Evolutionary conservation across 1,140 invertebrate genomes (phyloP).

Genomic region (Paralvinella palmiformis): DNA sequence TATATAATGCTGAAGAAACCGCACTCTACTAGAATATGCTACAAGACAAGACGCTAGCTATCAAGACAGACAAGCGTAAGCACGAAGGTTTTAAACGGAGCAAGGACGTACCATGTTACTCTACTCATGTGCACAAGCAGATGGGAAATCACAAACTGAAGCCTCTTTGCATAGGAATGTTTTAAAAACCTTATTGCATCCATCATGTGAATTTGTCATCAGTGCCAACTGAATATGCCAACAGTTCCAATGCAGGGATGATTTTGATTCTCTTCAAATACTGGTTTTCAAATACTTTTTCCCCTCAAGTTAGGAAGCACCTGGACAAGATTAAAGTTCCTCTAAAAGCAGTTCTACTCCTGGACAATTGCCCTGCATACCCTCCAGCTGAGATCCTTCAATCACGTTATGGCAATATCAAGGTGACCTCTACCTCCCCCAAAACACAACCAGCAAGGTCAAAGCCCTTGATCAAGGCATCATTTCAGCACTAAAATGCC

Average conservation of each 20-base stretch:
- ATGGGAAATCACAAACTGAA: slow-evolving; percentile 18
- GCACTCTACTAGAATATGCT: slow-evolving; percentile 17
- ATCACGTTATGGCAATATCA: neutral
- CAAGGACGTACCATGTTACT: slow-evolving; percentile 12
- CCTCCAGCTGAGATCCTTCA: neutral
- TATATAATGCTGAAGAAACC: slow-evolving; percentile 24
- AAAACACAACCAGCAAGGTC: neutral
- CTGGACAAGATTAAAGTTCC: neutral
- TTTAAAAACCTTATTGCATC: slow-evolving; percentile 19
- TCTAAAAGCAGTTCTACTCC: slow-evolving; percentile 9
- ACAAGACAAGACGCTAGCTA: slow-evolving; percentile 17
- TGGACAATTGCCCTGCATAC: slow-evolving; percentile 9
- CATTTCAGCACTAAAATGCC: no score
- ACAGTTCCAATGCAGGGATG: slow-evolving; percentile 25
- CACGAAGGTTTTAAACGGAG: no score
- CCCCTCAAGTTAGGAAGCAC: neutral
- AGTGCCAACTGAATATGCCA: slow-evolving; percentile 17
- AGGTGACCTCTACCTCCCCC: neutral
- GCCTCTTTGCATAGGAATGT: slow-evolving; percentile 22
- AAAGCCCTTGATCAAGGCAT: neutral
- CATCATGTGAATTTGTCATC: slow-evolving; percentile 14
- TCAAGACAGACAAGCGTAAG: slow-evolving; percentile 13
- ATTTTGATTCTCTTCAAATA: slow-evolving; percentile 7
- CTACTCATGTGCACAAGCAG: slow-evolving; percentile 14
- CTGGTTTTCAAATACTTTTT: slow-evolving; percentile 9